phyloP scores from a whole-genome alignment of 2,113 vertebrate species.

The Anoura caudifer region DNA sequence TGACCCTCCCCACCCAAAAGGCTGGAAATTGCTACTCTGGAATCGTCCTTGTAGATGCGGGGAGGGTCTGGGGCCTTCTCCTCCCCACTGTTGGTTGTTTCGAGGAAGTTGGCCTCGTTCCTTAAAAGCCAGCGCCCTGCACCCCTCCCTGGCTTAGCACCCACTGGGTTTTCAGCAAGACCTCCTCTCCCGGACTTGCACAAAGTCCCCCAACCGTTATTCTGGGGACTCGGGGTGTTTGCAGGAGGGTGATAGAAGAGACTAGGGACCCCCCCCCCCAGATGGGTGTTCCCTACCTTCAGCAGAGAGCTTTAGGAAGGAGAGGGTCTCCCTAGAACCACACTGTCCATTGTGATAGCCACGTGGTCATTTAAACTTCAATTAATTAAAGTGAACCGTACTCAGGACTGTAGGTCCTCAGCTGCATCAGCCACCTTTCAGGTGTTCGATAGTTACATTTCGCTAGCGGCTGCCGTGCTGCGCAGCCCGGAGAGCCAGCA shows the following conservation, averaged over 20 bases:
- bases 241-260: not conserved
- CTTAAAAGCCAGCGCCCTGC: not conserved
- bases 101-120: not conserved
- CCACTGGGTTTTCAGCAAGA: not conserved
- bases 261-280: not conserved
- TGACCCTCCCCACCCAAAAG: not conserved
- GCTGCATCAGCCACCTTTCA: rapidly evolving
- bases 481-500: not conserved
- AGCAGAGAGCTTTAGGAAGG: not conserved
- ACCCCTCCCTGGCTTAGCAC: not conserved
- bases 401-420: not conserved
- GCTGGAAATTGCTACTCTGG: rapidly evolving
- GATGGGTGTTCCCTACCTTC: not conserved
- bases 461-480: not conserved
- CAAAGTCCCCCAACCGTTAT: not conserved
- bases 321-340: not conserved
- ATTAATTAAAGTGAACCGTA: not conserved
- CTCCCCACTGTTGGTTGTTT: not conserved
- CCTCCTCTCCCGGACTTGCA: not conserved
- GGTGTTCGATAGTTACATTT: rapidly evolving
- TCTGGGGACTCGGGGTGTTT: not conserved
- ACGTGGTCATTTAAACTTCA: not conserved
- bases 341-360: rapidly evolving
- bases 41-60: rapidly evolving
- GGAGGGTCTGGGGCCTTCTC: not conserved